Conservation (phyloP, 64 coral and sea anemone genomes). For the Astreopora myriophthalma region DNA sequence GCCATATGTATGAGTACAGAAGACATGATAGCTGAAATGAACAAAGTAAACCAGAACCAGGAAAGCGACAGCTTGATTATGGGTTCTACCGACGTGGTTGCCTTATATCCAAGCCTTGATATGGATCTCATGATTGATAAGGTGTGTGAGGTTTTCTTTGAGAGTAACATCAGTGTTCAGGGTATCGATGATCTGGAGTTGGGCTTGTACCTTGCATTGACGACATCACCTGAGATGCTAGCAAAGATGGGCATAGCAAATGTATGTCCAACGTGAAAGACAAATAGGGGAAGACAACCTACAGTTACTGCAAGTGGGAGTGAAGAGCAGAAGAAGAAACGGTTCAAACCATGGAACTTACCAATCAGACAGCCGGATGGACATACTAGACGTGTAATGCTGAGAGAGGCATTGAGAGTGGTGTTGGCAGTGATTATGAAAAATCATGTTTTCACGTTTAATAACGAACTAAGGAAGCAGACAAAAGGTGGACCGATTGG, state of each 20-base stretch:
- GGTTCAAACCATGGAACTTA: conserved; percentile 1
- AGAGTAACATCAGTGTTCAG: background rate
- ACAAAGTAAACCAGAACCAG: background rate
- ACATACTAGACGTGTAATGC: background rate
- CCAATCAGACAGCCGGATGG: background rate
- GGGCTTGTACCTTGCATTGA: conserved; percentile 17
- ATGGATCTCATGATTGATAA: conserved; percentile 33
- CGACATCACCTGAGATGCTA: background rate
- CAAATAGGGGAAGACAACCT: background rate
- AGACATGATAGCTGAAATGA: conserved; percentile 60
- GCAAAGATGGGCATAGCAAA: background rate
- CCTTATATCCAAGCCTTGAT: conserved; percentile 39
- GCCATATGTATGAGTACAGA: conserved; percentile 38
- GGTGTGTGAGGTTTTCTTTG: conserved; percentile 35
- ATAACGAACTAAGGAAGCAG: conserved; percentile 25
- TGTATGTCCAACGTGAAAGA: conserved; percentile 9
- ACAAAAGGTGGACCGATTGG: background rate
- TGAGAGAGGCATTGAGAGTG: background rate
- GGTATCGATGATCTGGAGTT: background rate
- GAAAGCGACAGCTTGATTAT: background rate
- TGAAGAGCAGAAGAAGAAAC: background rate
- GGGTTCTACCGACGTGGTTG: conserved; percentile 27
- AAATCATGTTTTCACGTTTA: conserved; percentile 65
- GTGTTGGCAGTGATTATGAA: background rate
- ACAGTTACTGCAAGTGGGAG: background rate